phyloP scores from a whole-genome alignment of 2,113 vertebrate genomes.

The Vulpes vulpes region DNA sequence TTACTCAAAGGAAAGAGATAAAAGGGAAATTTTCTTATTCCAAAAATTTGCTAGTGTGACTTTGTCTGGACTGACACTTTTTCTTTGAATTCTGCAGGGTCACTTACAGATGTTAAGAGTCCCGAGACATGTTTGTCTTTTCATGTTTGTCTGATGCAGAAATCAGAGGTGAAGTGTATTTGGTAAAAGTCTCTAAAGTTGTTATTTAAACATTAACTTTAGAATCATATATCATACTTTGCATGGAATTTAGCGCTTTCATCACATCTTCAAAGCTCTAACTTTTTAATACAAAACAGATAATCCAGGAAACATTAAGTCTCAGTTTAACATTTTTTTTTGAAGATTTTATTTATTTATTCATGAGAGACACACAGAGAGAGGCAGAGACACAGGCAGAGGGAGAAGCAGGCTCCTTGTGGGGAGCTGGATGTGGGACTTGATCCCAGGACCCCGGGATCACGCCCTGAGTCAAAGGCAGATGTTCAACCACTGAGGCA shows the following conservation, averaged over 20 bases:
- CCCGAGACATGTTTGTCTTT: background rate
- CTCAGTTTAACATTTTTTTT: background rate
- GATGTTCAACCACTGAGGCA: too few relatives aligned
- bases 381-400: too few relatives aligned
- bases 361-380: too few relatives aligned
- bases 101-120: background rate
- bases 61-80: background rate
- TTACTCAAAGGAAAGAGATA: background rate
- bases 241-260: background rate
- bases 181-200: background rate
- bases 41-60: background rate
- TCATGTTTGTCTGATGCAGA: background rate
- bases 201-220: conserved; percentile 10
- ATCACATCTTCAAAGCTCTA: background rate
- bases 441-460: too few relatives aligned
- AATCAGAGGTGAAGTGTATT: background rate
- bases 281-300: background rate
- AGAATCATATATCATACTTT: background rate
- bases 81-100: background rate
- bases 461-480: too few relatives aligned
- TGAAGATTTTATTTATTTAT: too few relatives aligned
- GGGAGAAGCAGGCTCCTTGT: too few relatives aligned
- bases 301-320: background rate
- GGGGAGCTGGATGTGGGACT: too few relatives aligned
- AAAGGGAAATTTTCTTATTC: background rate